Evolutionary conservation across 1,140 invertebrate species (phyloP).

Genomic region (Micrasema minimum): DNA sequence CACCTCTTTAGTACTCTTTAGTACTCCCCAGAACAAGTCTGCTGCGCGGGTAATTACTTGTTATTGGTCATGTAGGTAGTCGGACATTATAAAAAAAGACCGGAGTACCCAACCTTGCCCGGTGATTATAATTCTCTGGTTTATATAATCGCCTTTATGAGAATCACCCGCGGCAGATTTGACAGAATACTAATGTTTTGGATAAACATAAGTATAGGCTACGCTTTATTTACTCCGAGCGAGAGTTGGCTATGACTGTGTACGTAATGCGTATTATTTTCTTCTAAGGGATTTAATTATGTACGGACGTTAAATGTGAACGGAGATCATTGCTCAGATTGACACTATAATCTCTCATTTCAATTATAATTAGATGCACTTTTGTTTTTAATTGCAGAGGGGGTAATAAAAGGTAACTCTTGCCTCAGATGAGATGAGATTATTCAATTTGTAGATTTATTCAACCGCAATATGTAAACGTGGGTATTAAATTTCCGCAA

Average conservation of each 20-base stretch:
- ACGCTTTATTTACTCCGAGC: neutral
- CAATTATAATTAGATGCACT: neutral
- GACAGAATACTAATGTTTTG: conserved; percentile 43
- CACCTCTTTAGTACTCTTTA: neutral
- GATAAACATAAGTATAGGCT: conserved; percentile 19
- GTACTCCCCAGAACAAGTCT: neutral
- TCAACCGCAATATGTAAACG: no score
- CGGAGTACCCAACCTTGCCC: conserved; percentile 1
- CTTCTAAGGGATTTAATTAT: neutral
- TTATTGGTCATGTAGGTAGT: conserved; percentile 27
- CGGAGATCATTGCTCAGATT: neutral
- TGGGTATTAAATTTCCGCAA: no score
- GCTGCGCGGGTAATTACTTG: conserved; percentile 22
- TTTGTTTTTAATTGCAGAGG: neutral
- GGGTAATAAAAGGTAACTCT: neutral
- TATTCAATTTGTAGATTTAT: no score
- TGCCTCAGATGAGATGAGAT: no score
- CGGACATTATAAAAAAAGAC: conserved; percentile 26
- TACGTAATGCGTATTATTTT: neutral
- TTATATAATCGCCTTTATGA: conserved; percentile 30
- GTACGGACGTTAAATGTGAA: neutral
- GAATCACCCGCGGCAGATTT: conserved; percentile 38
- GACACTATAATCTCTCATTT: neutral
- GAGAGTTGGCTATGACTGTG: conserved; percentile 4
- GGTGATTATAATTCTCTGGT: conserved; percentile 39